phyloP scores from a whole-genome alignment of 2,888 invertebrate genomes.

The Cryptocephalus moraei region DNA sequence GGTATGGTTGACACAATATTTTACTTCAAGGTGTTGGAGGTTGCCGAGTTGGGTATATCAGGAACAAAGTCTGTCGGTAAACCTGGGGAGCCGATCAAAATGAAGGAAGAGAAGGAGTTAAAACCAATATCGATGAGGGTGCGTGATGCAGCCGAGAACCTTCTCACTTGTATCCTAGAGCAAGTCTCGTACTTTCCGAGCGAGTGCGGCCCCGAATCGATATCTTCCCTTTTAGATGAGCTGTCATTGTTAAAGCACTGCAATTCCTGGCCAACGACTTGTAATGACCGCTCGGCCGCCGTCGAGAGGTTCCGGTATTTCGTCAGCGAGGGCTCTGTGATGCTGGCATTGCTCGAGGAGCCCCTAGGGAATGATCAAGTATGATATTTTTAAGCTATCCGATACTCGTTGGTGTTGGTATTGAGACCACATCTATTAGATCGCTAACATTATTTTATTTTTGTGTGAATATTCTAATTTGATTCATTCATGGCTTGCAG shows the following conservation, averaged over 20 bases:
- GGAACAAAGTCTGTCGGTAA: slow-evolving; percentile 85
- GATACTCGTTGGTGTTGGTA: too few relatives aligned
- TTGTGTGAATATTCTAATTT: too few relatives aligned
- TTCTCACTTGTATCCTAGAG: slow-evolving; percentile 83
- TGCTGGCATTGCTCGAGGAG: slow-evolving; percentile 83
- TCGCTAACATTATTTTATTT: too few relatives aligned
- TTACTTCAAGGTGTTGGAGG: slow-evolving; percentile 57
- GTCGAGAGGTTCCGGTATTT: slow-evolving; percentile 75
- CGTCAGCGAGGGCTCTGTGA: slow-evolving; percentile 80
- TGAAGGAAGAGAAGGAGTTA: slow-evolving; percentile 91
- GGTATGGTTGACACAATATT: not conserved
- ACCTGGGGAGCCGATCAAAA: slow-evolving; percentile 78
- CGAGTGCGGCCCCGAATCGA: slow-evolving; percentile 72
- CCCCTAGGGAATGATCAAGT: slow-evolving; percentile 64
- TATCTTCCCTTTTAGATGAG: slow-evolving; percentile 84
- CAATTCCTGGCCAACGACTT: slow-evolving; percentile 47
- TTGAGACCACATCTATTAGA: too few relatives aligned
- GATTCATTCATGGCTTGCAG: too few relatives aligned
- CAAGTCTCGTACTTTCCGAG: slow-evolving; percentile 81
- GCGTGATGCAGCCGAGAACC: slow-evolving; percentile 91
- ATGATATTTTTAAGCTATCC: not conserved
- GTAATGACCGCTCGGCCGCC: slow-evolving; percentile 46
- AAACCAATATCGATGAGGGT: slow-evolving; percentile 98
- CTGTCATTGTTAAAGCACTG: slow-evolving; percentile 69
- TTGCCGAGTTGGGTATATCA: slow-evolving; percentile 94